Conservation (phyloP, 2,888 invertebrate species). For the Latheticus oryzae region DNA sequence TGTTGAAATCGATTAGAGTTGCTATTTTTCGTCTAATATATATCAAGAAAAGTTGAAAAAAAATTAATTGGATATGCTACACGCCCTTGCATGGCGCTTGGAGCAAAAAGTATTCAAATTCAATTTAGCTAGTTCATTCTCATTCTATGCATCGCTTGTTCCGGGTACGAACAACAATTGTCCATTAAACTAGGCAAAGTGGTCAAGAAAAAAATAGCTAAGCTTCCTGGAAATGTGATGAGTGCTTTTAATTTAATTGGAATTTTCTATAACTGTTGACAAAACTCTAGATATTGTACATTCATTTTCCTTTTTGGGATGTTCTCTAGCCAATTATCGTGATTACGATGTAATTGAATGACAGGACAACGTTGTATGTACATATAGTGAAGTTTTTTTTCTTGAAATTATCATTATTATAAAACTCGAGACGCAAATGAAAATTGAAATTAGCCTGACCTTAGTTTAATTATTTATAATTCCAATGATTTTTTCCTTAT, state of each 20-base stretch:
- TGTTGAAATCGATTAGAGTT: constrained; percentile 14
- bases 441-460: constrained; percentile 15
- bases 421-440: not conserved
- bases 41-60: constrained; percentile 6
- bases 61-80: constrained; percentile 19
- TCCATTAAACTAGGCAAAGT: too few relatives aligned
- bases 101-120: too few relatives aligned
- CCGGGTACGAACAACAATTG: too few relatives aligned
- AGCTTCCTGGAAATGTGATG: too few relatives aligned
- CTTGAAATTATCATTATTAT: constrained; percentile 8
- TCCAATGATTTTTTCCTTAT: constrained; percentile 19
- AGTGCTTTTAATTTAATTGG: constrained; percentile 47
- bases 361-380: too few relatives aligned
- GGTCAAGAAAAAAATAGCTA: too few relatives aligned
- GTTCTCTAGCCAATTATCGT: constrained; percentile 46
- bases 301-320: constrained; percentile 33
- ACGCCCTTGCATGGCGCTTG: constrained; percentile 17
- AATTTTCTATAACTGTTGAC: constrained; percentile 9
- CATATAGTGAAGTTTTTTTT: constrained; percentile 16
- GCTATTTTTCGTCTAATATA: constrained; percentile 11
- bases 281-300: too few relatives aligned
- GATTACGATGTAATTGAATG: constrained; percentile 41
- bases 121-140: too few relatives aligned
- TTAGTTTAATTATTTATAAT: constrained; percentile 19
- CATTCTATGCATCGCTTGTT: too few relatives aligned